Evolutionary conservation across 2,888 invertebrate species (phyloP), one percentile per base, ranked within the genome.

Genomic region (Meliscaeva auricollis): DNA sequence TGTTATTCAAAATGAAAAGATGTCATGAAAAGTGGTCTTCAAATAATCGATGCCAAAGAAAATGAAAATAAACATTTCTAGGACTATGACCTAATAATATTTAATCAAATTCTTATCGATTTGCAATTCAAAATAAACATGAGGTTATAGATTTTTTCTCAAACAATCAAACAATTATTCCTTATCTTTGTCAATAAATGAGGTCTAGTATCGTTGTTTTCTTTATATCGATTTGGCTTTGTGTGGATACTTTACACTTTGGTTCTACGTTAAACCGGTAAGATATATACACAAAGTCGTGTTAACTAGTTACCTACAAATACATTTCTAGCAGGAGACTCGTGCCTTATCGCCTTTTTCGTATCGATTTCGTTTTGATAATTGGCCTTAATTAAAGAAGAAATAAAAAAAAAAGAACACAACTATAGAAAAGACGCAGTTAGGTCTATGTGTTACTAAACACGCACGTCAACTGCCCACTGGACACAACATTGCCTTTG

Each of bases 331-430:
- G 32, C 3, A 30, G 32, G 50, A 56, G 44, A 46, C 58, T 52
- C 52, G 44, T 62, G 60, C 17, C 44, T 60, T 82, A 82, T 72
- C 66, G 76, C 22, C 52, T 66, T 66, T 56, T 66, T 11, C 2
- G 13, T 66, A 76, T 77, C 82, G 82, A 77, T 82, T 82, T 82
- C 70, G 46, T 60, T 78, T 77, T 66, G 66, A 78, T 82, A 82
- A 78, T 73, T 78, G 68, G 68, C 66, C 82, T 78, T 64, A 82
- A 82, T 82, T 80, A 82, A 82, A 72, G 54, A 5, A 22, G 26
- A 22, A 66, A 58, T 8, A 52, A 77, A 38, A 35, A 9, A 8
- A 54, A n/a, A 54, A 50, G 38, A 64, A 20, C 2, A 35, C 6
- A 35, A 35, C 6, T 9, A 38, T 11, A 13, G 35, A 79, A 50